Evolutionary conservation across 2,797 vertebrate species (phyloP), one percentile per base, ranked within the genome.

Genomic region (Limosa lapponica): DNA sequence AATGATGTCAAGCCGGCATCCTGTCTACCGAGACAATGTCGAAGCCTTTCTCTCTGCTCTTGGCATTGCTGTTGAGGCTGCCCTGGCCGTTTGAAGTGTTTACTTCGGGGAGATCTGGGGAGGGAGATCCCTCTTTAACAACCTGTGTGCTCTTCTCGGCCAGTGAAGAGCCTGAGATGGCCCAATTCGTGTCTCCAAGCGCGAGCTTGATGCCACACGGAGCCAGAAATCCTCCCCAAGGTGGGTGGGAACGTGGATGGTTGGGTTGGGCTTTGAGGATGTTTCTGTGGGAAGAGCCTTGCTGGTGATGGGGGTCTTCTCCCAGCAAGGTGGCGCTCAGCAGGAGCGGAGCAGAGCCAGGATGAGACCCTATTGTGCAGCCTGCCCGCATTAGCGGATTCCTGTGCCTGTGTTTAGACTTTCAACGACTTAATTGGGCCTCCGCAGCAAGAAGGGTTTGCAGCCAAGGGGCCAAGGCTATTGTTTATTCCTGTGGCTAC

Each of bases 1-100:
- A 96, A 93, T 96, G 82, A 96, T 96, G 96, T 97, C 96, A 97
- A 88, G 95, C 77, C 90, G 4, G 97, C 94, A 96, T 97, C 96
- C 97, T 96, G 93, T 96, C 89, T 93, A 93, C 73, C 7, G 91
- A 97, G 97, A 97, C 49, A 78, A 95, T 91, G 87, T 79, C 10
- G 83, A 94, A 90, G 91, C 54, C 95, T 96, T 94, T 93, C 94
- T 93, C 52, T 95, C 93, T 94, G 71, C 78, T 95, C 97, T 96
- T 97, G 97, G 95, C 95, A 84, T 96, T 90, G 62, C 88, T 69
- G 34, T 94, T 88, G 71, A 83, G 87, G 62, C 80, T 91, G 91
- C 73, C 41, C 87, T 66, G 72, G 54, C 78, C 87, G 78, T 73
- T 90, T 94, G 91, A 95, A 90, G 89, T 95, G 93, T 64, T 89